Evolutionary conservation across 2,888 invertebrate genomes (phyloP).

Genomic region (Trypoxylon attenuatum): DNA sequence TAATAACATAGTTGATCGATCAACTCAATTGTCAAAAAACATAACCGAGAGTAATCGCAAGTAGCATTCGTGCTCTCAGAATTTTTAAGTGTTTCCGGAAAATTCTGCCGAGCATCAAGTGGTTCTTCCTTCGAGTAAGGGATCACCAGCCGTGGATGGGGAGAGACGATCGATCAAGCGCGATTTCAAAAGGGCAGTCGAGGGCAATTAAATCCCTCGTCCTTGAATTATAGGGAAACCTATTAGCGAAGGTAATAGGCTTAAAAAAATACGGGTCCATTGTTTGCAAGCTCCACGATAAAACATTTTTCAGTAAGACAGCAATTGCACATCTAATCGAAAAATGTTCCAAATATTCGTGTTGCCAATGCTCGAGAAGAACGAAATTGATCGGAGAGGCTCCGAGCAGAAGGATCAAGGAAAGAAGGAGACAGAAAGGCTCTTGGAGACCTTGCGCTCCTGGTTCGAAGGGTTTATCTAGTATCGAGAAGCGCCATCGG

Average conservation of each 20-base stretch:
- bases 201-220: slow-evolving; percentile 1
- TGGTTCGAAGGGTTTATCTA: slow-evolving; percentile 50
- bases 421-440: slow-evolving; percentile 33
- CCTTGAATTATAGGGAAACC: not conserved
- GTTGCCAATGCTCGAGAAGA: not conserved
- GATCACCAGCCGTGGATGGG: not conserved
- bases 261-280: not conserved
- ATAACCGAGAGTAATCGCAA: no score
- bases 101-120: not conserved
- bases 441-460: no score
- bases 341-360: not conserved
- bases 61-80: no score
- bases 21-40: no score
- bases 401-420: not conserved
- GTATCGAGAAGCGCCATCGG: slow-evolving; percentile 51
- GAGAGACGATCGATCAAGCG: not conserved
- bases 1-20: no score
- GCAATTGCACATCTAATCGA: not conserved
- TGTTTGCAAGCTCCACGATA: not conserved
- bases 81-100: no score
- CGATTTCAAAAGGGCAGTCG: not conserved
- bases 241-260: not conserved
- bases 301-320: not conserved
- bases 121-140: not conserved
- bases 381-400: not conserved